Evolutionary conservation across 1,140 invertebrate species (phyloP).

Genomic region (Calephelis nemesis): DNA sequence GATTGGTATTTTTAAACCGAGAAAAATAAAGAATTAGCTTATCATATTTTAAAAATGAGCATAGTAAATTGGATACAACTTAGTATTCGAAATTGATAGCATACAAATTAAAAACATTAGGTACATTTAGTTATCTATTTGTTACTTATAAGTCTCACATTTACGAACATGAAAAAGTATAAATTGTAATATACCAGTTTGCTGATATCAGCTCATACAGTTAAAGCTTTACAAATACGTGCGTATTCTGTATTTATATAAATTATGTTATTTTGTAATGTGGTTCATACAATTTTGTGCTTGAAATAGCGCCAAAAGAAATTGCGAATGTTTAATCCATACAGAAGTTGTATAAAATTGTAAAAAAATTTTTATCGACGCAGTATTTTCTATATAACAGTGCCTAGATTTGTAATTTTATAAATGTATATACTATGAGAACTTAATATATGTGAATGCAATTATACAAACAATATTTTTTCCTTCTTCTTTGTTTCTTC

Average conservation of each 20-base stretch:
- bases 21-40: too few relatives aligned
- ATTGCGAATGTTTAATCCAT: neutral
- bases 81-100: too few relatives aligned
- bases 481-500: neutral
- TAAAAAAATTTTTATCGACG: slow-evolving; percentile 43
- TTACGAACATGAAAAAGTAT: too few relatives aligned
- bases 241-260: slow-evolving; percentile 61
- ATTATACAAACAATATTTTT: neutral
- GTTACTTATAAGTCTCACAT: too few relatives aligned
- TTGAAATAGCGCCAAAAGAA: slow-evolving; percentile 42
- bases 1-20: too few relatives aligned
- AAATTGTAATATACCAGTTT: slow-evolving; percentile 22
- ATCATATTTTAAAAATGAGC: too few relatives aligned
- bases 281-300: slow-evolving; percentile 51
- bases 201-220: slow-evolving; percentile 29
- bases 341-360: neutral
- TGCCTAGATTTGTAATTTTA: slow-evolving; percentile 70
- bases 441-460: slow-evolving; percentile 33
- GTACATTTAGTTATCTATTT: too few relatives aligned
- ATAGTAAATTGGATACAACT: too few relatives aligned
- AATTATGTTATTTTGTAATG: slow-evolving; percentile 50
- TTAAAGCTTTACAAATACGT: slow-evolving; percentile 25
- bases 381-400: slow-evolving; percentile 68
- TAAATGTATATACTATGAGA: slow-evolving; percentile 54
- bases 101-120: too few relatives aligned